These are phyloP conservation scores for Falco concolor DNA, from an alignment of 2,797 vertebrate species.

Conservation along the genomic window DNA sequence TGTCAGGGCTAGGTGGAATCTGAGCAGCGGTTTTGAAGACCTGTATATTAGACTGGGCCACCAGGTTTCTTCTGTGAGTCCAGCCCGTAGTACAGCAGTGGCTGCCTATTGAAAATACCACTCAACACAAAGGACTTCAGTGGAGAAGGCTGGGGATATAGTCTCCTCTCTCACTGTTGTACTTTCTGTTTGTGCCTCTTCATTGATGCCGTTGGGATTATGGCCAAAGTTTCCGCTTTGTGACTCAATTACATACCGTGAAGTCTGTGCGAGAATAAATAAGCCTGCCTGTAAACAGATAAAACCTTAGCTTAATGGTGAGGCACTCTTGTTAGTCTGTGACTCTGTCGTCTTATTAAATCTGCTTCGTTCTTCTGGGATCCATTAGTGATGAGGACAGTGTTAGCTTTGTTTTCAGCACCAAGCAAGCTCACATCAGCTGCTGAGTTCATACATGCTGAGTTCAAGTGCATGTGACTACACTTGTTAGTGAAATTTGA, in stretches of 20 bases:
- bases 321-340: not conserved
- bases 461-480: not conserved
- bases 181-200: not conserved
- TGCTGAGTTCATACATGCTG: not conserved
- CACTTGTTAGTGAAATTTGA: not conserved
- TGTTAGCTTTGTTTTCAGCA: not conserved
- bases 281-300: not conserved
- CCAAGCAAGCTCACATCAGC: not conserved
- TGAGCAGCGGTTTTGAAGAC: not conserved
- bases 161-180: not conserved
- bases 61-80: not conserved
- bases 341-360: not conserved
- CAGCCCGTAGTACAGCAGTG: not conserved
- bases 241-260: not conserved
- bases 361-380: not conserved
- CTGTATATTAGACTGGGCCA: not conserved
- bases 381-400: not conserved
- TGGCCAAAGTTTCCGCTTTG: not conserved
- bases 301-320: not conserved
- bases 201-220: not conserved
- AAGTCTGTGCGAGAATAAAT: not conserved
- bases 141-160: not conserved
- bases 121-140: not conserved
- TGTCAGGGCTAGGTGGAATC: not conserved
- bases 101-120: not conserved